phyloP scores from a whole-genome alignment of 1,140 invertebrate species.

The Eufriesea mexicana region DNA sequence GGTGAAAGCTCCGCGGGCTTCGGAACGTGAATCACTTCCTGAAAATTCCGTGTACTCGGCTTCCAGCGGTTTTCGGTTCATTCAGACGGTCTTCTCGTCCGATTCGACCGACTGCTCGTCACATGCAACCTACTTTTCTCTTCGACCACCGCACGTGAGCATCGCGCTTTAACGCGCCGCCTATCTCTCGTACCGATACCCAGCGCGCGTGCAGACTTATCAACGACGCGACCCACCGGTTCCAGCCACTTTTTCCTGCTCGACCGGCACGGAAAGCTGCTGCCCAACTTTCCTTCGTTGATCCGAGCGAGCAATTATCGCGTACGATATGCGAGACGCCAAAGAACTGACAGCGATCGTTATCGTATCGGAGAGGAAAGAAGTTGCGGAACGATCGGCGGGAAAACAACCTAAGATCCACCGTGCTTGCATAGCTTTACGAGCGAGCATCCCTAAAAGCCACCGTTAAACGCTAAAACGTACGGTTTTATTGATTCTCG shows the following conservation, averaged over 20 bases:
- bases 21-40: slow-evolving; percentile 58
- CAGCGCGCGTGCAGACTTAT: neutral
- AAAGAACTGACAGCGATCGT: neutral
- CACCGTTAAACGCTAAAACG: neutral
- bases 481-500: slow-evolving; percentile 2
- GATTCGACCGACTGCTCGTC: neutral
- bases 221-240: neutral
- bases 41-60: slow-evolving; percentile 51
- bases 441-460: neutral
- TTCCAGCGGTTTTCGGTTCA: slow-evolving; percentile 28
- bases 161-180: neutral
- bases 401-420: neutral
- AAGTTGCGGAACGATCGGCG: neutral
- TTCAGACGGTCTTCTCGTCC: slow-evolving; percentile 1
- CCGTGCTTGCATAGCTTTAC: neutral
- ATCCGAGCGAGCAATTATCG: neutral
- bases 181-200: neutral
- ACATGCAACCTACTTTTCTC: slow-evolving; percentile 31
- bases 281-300: slow-evolving; percentile 3
- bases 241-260: neutral
- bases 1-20: slow-evolving; percentile 55
- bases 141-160: neutral
- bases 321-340: neutral
- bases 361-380: neutral
- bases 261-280: neutral